Base-by-base conservation (phyloP, 1,140 invertebrate genomes). In the Ylistrum balloti region DNA sequence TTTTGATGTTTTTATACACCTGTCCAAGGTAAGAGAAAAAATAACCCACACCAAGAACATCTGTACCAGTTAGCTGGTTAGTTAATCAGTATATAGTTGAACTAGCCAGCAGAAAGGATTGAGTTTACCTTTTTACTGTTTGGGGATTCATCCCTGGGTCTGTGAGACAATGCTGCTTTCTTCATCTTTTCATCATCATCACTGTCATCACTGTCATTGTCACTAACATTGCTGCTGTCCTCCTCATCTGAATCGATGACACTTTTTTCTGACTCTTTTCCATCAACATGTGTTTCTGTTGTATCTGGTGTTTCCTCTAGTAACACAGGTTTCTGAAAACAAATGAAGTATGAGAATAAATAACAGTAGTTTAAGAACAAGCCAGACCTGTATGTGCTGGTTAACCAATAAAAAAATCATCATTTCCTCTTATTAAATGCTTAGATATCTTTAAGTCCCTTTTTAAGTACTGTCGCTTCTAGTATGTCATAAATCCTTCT, bases 81-180 rank as follows among this genome's bases (percentile, higher is more conserved):
- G 41, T 17, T 1, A 45, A 45, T 45, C 41, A 45, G 41, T 13
- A 45, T 45, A 1, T 17, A 13, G 1, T 9, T 15, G 10, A 45
- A 9, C 7, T 1, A 45, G 17, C 10, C 9, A 13, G 17, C 9
- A 45, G 9, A 17, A 15, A 17, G 20, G 41, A 85, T 28, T 85
- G 86, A 85, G 93, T n/a, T n/a, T 95, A 97, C 97, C 96, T 98
- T 98, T 96, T 98, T 98, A 92, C 98, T 98, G 90, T 98, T 98
- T 0, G 97, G 97, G 10, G 98, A 98, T 97, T 99, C 99, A 95
- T 98, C 97, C 93, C 98, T 97, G 0, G 98, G 98, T 91, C 99
- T 96, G 0, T 97, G 97, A 33, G 97, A 97, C 85, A 48, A 32
- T 86, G 90, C 86, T 38, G 85, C 28, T 13, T 93, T 90, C 10